Evolutionary conservation across 2,888 invertebrate genomes (phyloP).

Genomic region (Junonia oenone): DNA sequence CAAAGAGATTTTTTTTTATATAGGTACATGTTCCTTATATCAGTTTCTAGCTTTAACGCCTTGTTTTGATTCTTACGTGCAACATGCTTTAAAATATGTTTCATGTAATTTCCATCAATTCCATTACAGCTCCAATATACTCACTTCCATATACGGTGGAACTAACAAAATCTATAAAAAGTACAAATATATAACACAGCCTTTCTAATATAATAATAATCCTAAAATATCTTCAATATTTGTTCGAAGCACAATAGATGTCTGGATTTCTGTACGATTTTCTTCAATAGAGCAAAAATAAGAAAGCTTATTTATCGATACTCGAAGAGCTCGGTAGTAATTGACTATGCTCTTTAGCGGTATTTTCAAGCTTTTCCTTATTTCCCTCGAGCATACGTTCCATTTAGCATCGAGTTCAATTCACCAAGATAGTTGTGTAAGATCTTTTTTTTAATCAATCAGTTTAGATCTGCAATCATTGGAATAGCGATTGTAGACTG

Average conservation of each 20-base stretch:
- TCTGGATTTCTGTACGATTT: neutral
- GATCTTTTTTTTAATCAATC: neutral
- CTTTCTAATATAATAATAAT: neutral
- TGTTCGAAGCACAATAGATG: neutral
- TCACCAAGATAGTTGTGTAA: neutral
- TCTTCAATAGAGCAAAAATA: neutral
- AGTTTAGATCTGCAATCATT: neutral
- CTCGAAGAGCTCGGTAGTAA: neutral
- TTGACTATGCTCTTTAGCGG: neutral
- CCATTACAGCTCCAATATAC: neutral
- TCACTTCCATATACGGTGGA: neutral
- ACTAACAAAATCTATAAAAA: too few relatives aligned
- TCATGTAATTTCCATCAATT: neutral
- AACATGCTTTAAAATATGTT: too few relatives aligned
- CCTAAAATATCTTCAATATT: neutral
- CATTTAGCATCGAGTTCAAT: slow-evolving; percentile 1
- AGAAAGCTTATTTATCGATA: neutral
- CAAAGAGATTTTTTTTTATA: too few relatives aligned
- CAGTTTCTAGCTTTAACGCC: too few relatives aligned
- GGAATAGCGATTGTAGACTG: neutral
- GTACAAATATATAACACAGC: too few relatives aligned
- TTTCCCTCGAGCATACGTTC: neutral
- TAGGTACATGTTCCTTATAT: too few relatives aligned
- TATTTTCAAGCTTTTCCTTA: neutral
- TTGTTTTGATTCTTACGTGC: too few relatives aligned